These are phyloP conservation scores for Zhuqinia jingwanae DNA, from an alignment of 2,888 invertebrate genomes.

Conservation along the genomic window DNA sequence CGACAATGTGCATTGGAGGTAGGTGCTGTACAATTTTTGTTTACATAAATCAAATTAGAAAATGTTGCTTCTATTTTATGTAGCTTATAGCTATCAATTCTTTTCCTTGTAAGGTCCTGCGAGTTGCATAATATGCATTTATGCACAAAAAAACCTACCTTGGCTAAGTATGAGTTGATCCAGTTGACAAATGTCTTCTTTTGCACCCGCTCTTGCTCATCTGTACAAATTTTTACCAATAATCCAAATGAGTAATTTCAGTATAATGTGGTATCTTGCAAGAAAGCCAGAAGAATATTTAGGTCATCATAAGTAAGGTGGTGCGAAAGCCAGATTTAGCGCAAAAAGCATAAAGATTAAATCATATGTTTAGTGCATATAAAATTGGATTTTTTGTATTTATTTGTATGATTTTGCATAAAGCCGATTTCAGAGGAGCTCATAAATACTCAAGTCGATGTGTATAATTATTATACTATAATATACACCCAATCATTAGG, in stretches of 20 bases:
- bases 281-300: background rate
- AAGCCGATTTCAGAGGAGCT: no score
- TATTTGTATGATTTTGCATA: no score
- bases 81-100: no score
- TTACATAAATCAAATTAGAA: no score
- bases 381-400: background rate
- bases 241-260: background rate
- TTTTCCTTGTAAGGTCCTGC: no score
- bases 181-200: slow-evolving; percentile 99
- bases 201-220: slow-evolving; percentile 99
- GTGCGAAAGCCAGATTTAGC: background rate
- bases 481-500: no score
- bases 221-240: slow-evolving; percentile 83
- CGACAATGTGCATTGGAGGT: slow-evolving; percentile 95
- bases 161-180: slow-evolving; percentile 98
- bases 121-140: no score
- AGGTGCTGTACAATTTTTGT: slow-evolving; percentile 86
- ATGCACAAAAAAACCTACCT: slow-evolving; percentile 84
- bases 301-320: no score
- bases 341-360: background rate
- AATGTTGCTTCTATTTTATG: no score
- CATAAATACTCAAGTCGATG: no score
- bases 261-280: background rate
- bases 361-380: background rate
- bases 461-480: no score